These are phyloP conservation scores for Andricus curvator DNA, from an alignment of 2,888 invertebrate species.

Conservation along the genomic window DNA sequence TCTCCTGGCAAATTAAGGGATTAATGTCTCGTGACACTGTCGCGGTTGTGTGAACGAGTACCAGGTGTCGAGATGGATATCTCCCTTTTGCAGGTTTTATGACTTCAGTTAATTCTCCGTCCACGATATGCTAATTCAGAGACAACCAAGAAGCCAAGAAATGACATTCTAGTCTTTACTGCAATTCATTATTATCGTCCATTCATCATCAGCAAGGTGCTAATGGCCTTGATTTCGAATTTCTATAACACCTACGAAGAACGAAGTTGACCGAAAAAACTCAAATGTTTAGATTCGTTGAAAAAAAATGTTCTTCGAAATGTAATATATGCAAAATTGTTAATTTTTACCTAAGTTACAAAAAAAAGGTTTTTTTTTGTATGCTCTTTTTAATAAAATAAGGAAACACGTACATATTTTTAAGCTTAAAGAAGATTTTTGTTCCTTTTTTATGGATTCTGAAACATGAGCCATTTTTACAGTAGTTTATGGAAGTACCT, in stretches of 20 bases:
- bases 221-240: background rate
- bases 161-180: slow-evolving; percentile 7
- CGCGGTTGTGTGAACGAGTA: background rate
- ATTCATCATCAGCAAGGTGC: background rate
- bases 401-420: no score
- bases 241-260: background rate
- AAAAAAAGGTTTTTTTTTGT: no score
- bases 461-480: no score
- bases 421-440: no score
- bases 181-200: slow-evolving; percentile 32
- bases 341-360: no score
- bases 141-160: slow-evolving; percentile 24
- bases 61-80: slow-evolving; percentile 36
- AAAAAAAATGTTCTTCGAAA: no score
- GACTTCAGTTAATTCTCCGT: slow-evolving; percentile 16
- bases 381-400: no score
- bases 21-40: slow-evolving; percentile 3
- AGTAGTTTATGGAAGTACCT: no score
- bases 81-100: slow-evolving; percentile 38
- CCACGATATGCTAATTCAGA: slow-evolving; percentile 29
- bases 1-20: slow-evolving; percentile 4
- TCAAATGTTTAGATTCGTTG: no score
- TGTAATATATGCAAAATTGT: no score
- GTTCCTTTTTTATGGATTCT: no score
- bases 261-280: no score